A percentile compares a stretch with the other conserved stretches of the same genome.
Evolutionary conservation across 2,113 vertebrate species (phyloP).

Genomic region (Mus musculus): DNA sequence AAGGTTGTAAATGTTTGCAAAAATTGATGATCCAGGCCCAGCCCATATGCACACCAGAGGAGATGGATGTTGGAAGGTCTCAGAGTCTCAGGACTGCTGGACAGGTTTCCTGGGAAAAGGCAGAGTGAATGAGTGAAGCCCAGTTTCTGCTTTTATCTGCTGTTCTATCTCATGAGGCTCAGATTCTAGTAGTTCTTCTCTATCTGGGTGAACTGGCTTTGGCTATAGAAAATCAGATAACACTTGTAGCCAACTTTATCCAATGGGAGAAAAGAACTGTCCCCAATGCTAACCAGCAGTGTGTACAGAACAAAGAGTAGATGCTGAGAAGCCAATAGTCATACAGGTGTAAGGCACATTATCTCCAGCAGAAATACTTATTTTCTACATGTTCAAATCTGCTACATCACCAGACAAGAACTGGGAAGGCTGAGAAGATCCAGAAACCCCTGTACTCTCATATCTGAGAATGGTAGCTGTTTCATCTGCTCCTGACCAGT

Average conservation of each 20-base stretch:
- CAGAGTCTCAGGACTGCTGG: background rate
- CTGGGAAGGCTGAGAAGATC: too few species aligned
- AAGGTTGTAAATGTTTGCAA: background rate
- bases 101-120: background rate
- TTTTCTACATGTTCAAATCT: background rate
- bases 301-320: background rate
- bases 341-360: background rate
- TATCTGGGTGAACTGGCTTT: background rate
- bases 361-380: background rate
- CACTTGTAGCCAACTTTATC: background rate
- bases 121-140: background rate
- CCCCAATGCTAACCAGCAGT: background rate
- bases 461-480: too few species aligned
- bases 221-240: background rate
- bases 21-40: background rate
- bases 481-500: too few species aligned
- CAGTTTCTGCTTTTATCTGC: background rate
- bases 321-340: background rate
- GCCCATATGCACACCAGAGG: background rate
- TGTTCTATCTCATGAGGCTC: background rate
- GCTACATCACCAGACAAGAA: too few species aligned
- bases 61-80: background rate
- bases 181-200: background rate
- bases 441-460: too few species aligned
- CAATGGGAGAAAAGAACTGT: background rate